phyloP scores from a whole-genome alignment of 1,140 invertebrate species.

The Dinothrombium tinctorium region DNA sequence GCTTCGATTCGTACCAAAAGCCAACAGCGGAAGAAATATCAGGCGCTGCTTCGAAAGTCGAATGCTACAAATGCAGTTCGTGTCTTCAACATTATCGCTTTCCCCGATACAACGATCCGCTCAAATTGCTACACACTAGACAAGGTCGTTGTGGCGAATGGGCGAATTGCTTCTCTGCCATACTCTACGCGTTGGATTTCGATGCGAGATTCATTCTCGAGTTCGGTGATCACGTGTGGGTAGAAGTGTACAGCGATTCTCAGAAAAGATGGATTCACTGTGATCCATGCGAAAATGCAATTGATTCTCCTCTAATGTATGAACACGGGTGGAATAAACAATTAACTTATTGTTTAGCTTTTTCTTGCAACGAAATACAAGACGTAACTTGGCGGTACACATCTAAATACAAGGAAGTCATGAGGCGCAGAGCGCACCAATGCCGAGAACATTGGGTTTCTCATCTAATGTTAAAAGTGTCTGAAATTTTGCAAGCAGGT shows the following conservation, averaged over 20 bases:
- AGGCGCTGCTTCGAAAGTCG: constrained; percentile 23
- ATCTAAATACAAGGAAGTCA: constrained; percentile 28
- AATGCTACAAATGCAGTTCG: constrained; percentile 28
- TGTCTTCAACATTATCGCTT: constrained; percentile 22
- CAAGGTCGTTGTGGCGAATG: constrained; percentile 67
- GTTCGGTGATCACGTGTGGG: constrained; percentile 91
- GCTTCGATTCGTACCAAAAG: constrained; percentile 23
- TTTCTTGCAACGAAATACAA: constrained; percentile 65
- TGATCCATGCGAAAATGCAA: constrained; percentile 74
- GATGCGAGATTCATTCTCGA: constrained; percentile 55
- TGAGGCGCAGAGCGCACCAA: constrained; percentile 4
- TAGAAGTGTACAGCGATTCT: constrained; percentile 48
- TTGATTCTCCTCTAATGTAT: constrained; percentile 75
- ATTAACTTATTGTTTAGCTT: constrained; percentile 64
- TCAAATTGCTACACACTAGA: constrained; percentile 49
- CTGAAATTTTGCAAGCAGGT: constrained; percentile 20
- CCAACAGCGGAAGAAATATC: constrained; percentile 22
- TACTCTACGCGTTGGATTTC: constrained; percentile 54
- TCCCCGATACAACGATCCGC: constrained; percentile 29
- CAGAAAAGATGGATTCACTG: constrained; percentile 68
- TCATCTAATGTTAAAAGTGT: constrained; percentile 19
- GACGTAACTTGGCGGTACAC: constrained; percentile 93
- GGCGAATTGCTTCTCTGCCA: constrained; percentile 79
- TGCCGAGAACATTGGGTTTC: constrained; percentile 30
- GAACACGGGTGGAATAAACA: constrained; percentile 71